Conservation (phyloP, 2,888 invertebrate species). For the Marronus borbonicus region DNA sequence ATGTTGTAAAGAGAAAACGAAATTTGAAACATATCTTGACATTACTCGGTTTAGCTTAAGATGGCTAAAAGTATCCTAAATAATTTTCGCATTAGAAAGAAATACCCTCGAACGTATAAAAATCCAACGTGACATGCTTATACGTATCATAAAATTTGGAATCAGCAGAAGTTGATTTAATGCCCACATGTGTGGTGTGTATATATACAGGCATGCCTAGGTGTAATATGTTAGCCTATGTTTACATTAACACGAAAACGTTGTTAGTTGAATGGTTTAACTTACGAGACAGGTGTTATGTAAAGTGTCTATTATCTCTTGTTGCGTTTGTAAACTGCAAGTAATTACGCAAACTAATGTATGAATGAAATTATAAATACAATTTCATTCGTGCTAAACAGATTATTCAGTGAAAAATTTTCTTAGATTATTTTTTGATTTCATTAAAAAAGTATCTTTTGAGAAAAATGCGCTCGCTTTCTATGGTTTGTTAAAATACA, state of each 20-base stretch:
- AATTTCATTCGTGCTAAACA: too few species aligned
- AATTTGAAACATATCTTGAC: too few species aligned
- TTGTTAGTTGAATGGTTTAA: conserved; percentile 27
- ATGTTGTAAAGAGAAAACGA: too few species aligned
- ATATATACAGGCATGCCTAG: neutral
- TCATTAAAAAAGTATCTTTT: too few species aligned
- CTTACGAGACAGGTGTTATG: conserved; percentile 29
- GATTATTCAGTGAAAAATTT: too few species aligned
- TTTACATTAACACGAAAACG: conserved; percentile 27
- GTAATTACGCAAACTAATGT: conserved; percentile 28
- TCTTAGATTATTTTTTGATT: too few species aligned
- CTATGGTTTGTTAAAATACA: too few species aligned
- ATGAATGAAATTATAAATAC: neutral
- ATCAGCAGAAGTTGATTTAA: conserved; percentile 17
- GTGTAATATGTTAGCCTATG: conserved; percentile 13
- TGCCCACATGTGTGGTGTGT: neutral
- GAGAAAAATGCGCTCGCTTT: too few species aligned
- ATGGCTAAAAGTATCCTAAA: too few species aligned
- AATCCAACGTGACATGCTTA: neutral
- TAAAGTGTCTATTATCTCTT: conserved; percentile 31
- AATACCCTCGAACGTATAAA: too few species aligned
- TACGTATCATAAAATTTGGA: neutral
- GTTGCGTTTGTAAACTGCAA: conserved; percentile 20
- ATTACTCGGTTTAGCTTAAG: too few species aligned
- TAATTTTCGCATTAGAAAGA: too few species aligned